Evolutionary conservation across 2,888 invertebrate species (phyloP), one percentile per base, ranked within the genome.

Genomic region (Chirona hameri): DNA sequence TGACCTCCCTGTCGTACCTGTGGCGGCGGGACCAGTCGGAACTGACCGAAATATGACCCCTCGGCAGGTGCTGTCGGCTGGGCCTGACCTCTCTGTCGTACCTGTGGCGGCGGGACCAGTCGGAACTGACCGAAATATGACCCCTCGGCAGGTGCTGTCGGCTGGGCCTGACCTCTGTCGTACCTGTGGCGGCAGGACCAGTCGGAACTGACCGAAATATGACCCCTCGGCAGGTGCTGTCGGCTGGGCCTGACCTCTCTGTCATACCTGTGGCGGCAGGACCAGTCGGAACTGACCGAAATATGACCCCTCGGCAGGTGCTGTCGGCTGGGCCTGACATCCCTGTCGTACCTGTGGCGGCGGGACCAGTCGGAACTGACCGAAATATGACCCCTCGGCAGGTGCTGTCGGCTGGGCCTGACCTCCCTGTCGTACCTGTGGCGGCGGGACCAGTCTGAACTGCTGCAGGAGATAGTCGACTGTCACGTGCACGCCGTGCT

Each of bases 21-120:
- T 99, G 99, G 99, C 93, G 95, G 88, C 91, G 97, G 87, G 95
- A 99, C 89, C 99, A 99, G 90, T 92, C 92, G 87, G 95, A 97
- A 88, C 90, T 99, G 85, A n/a, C n/a, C n/a, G n/a, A n/a, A n/a
- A n/a, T n/a, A n/a, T n/a, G n/a, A n/a, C n/a, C n/a, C n/a, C n/a
- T n/a, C n/a, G n/a, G n/a, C 21, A 57, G 57, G 14, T 21, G 57
- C 57, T 57, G 14, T 9, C 57, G 57, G 14, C 57, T 57, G 18
- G 57, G 57, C 18, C 57, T 57, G 18, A 57, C 57, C 18, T 57
- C 18, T 21, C 57, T 57, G 57, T 12, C 21, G 57, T 65, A 4
- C 65, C 65, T n/a, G 7, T 60, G 10, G 60, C 60, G 60, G 15
- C 21, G n/a, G n/a, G n/a, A n/a, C 48, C 48, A 12, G 48, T 12